Evolutionary conservation across 2,888 invertebrate species (phyloP).

Genomic region (Platerodrilus igneus): DNA sequence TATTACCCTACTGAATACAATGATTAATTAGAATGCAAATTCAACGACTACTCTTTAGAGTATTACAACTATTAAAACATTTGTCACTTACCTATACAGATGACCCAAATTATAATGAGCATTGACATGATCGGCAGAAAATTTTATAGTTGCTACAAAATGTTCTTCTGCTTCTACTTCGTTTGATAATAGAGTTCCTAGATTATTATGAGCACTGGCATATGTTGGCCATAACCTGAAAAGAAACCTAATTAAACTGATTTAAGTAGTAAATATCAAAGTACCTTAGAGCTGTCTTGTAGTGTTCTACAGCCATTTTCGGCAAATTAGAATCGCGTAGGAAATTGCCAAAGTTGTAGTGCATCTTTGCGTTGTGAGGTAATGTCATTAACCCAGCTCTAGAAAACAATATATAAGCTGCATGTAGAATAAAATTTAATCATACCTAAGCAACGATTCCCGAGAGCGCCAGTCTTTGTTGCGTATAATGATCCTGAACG

Average conservation of each 20-base stretch:
- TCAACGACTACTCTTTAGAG: too few species aligned
- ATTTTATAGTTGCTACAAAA: constrained; percentile 68
- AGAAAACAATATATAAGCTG: constrained; percentile 24
- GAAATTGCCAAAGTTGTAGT: constrained; percentile 86
- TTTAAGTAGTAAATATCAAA: constrained; percentile 13
- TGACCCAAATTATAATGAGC: constrained; percentile 83
- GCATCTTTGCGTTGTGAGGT: constrained; percentile 85
- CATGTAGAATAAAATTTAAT: constrained; percentile 1
- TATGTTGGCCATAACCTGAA: constrained; percentile 78
- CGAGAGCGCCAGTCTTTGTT: constrained; percentile 76
- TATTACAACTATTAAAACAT: too few species aligned
- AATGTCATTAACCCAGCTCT: constrained; percentile 75
- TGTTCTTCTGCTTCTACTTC: constrained; percentile 68
- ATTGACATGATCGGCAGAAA: constrained; percentile 72
- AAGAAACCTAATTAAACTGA: constrained; percentile 24
- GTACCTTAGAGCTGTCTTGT: constrained; percentile 74
- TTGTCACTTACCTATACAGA: constrained; percentile 68
- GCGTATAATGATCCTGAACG: constrained; percentile 62
- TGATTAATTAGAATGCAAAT: too few species aligned
- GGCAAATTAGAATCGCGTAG: constrained; percentile 70
- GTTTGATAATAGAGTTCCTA: constrained; percentile 71
- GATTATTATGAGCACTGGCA: constrained; percentile 82
- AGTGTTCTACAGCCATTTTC: constrained; percentile 71
- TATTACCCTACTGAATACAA: too few species aligned
- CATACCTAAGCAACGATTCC: constrained; percentile 70